These are phyloP conservation scores for Prosapia bicincta DNA, from an alignment of 2,888 invertebrate genomes.

Conservation along the genomic window DNA sequence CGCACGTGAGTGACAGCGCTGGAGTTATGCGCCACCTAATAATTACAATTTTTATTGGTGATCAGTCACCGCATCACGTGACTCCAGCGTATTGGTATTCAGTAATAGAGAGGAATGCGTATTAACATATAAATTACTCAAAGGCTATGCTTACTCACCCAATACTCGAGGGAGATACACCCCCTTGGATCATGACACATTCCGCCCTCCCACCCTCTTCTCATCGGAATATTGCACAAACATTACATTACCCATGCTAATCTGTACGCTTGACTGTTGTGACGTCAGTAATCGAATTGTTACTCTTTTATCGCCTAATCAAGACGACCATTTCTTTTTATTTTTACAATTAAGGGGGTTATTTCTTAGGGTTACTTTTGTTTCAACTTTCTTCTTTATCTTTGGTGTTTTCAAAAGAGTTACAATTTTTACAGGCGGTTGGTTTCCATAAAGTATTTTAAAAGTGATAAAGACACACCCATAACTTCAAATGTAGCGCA, in stretches of 20 bases:
- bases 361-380: not conserved
- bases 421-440: too few species aligned
- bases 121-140: constrained; percentile 33
- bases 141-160: constrained; percentile 2
- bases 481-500: too few species aligned
- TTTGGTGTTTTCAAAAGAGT: too few species aligned
- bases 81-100: not conserved
- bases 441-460: too few species aligned
- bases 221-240: not conserved
- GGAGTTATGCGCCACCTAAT: not conserved
- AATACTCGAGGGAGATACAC: constrained; percentile 2
- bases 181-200: constrained; percentile 6
- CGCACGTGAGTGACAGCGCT: too few species aligned
- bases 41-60: not conserved
- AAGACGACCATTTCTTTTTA: not conserved
- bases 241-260: not conserved
- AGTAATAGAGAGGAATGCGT: constrained; percentile 28
- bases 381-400: too few species aligned
- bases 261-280: not conserved
- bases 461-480: too few species aligned
- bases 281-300: not conserved
- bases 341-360: not conserved
- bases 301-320: not conserved
- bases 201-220: not conserved
- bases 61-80: not conserved